Conservation (phyloP, 2,113 vertebrate genomes). For the Verasper variegatus region DNA sequence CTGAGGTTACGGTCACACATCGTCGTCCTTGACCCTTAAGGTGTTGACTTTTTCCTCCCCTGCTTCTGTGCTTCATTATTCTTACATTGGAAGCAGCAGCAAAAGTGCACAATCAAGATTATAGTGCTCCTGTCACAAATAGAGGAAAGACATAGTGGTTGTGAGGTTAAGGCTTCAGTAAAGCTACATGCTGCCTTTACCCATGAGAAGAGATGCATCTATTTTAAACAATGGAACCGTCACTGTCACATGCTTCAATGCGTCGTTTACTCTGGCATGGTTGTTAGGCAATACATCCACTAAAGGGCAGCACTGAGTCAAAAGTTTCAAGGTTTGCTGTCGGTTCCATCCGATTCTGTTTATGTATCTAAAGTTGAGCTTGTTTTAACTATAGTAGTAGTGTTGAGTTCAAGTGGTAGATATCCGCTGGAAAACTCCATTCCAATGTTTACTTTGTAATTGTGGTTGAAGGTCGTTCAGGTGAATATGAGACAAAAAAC, state of each 20-base stretch:
- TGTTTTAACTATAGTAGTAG: too few species aligned
- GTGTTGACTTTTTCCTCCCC: background rate
- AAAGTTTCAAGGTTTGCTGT: too few species aligned
- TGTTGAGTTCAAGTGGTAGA: background rate
- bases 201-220: too few species aligned
- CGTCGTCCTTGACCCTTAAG: background rate
- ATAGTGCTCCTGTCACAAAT: background rate
- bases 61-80: background rate
- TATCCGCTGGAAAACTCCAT: background rate
- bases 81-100: background rate
- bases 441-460: background rate
- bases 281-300: too few species aligned
- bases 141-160: background rate
- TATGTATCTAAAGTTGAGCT: background rate
- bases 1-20: background rate
- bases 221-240: too few species aligned
- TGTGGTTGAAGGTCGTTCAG: slow-evolving; percentile 11
- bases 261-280: too few species aligned
- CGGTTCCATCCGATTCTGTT: too few species aligned
- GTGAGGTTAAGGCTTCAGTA: background rate
- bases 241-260: too few species aligned
- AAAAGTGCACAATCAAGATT: background rate
- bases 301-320: too few species aligned
- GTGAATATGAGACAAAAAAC: slow-evolving; percentile 7
- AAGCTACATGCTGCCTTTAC: background rate